Base-by-base conservation (phyloP, 2,888 invertebrate species). In the Chelonus formosanus region DNA sequence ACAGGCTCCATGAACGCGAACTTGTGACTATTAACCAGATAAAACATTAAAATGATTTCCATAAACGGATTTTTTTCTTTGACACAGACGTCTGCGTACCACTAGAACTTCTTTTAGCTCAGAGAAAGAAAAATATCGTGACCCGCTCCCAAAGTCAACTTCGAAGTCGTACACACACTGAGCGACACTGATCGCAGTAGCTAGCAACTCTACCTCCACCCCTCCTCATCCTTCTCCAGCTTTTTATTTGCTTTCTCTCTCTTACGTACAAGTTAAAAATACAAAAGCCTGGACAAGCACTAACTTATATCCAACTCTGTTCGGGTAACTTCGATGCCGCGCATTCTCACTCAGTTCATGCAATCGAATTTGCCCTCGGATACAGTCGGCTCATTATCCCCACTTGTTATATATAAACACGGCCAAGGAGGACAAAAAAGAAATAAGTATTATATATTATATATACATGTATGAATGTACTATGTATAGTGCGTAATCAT, bases 1-100 rank as follows among this genome's bases (percentile, higher is more conserved):
- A 72, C 71, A 63, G 74, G 71, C 76, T 73, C 74, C 79, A 78
- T 78, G 73, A 68, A 76, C 73, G 73, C 67, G 61, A 75, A 71
- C 54, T 63, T 55, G 32, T 52, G 61, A 53, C 61, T 43, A 44
- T 61, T 43, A 8, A 43, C 43, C 8, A 61, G 44, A 44, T 43
- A 32, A 52, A 10, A 40, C 61, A 61, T 61, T 50, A 44, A 61
- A 60, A 52, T 7, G 40, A 35, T 31, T 34, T 3, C 8, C 34
- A 5, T 52, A 6, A 8, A 32, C 34, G 6, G 8, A 52, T 32
- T 57, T 36, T 4, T 54, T n/a, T 35, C 5, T 34, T 58, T n/a
- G 3, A 10, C 34, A 40, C 34, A 6, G 34, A 45, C 47, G 20
- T 31, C 32, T 1, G 32, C 5, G 43, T 45, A 31, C 6, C 32